Conservation (phyloP, 2,888 invertebrate genomes). For the Sturmia bella region DNA sequence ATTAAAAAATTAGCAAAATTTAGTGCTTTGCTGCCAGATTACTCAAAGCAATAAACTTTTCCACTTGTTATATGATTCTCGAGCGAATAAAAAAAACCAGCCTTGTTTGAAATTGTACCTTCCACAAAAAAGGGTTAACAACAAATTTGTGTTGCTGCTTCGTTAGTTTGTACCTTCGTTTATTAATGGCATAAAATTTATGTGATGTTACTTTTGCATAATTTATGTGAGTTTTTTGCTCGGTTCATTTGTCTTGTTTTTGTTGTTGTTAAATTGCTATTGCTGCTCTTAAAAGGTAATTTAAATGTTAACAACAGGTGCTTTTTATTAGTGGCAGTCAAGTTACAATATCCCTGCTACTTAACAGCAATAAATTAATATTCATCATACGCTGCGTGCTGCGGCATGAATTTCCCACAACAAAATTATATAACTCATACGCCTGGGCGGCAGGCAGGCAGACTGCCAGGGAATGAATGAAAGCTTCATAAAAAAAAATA, state of each 20-base stretch:
- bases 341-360: conserved; percentile 43
- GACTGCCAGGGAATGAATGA: too few species aligned
- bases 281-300: conserved; percentile 44
- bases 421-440: conserved; percentile 44
- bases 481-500: conserved; percentile 13
- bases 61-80: too few species aligned
- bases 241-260: not conserved
- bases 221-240: conserved; percentile 50
- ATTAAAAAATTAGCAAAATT: too few species aligned
- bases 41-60: too few species aligned
- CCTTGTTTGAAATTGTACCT: too few species aligned
- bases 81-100: too few species aligned
- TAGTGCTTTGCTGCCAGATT: too few species aligned
- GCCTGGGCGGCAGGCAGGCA: not conserved
- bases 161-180: too few species aligned
- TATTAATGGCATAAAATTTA: conserved; percentile 41
- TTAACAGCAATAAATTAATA: conserved; percentile 67
- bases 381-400: conserved; percentile 60
- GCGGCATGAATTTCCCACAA: conserved; percentile 29
- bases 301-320: conserved; percentile 68
- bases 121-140: conserved; percentile 8
- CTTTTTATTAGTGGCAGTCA: conserved; percentile 56
- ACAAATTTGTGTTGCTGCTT: not conserved
- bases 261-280: conserved; percentile 5
- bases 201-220: conserved; percentile 52